phyloP scores from a whole-genome alignment of 2,797 vertebrate species.

The Melopsittacus undulatus region DNA sequence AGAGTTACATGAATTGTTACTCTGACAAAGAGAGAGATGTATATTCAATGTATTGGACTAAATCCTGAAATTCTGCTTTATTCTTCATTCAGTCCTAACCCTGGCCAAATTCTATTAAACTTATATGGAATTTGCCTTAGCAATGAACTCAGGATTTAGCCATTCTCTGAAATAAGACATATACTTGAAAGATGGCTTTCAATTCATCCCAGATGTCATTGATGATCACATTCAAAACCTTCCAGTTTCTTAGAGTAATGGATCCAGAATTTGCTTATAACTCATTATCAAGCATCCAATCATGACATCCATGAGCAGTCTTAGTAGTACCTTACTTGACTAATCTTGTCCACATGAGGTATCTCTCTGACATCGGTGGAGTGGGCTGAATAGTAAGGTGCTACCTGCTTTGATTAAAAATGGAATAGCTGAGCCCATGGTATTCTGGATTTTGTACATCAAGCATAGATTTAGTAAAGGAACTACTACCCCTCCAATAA shows the following conservation, averaged over 20 bases:
- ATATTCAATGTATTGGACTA: background rate
- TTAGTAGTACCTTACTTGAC: background rate
- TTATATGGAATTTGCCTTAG: background rate
- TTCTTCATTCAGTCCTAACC: background rate
- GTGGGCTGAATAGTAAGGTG: background rate
- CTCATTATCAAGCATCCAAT: background rate
- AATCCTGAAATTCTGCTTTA: background rate
- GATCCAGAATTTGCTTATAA: background rate
- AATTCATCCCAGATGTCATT: background rate
- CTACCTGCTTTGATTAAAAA: background rate
- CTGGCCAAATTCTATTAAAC: background rate
- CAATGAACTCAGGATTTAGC: background rate
- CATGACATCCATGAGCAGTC: background rate
- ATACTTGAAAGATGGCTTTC: background rate
- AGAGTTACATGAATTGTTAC: background rate
- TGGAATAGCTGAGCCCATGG: background rate
- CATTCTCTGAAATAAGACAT: background rate
- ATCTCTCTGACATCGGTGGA: background rate
- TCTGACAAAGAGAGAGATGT: background rate
- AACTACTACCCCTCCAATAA: background rate
- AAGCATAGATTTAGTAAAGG: background rate
- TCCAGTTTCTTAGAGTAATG: background rate
- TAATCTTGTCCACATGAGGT: background rate
- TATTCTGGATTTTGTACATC: background rate
- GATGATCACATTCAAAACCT: background rate